Evolutionary conservation across 2,888 invertebrate genomes (phyloP).

Genomic region (Cataglyphis livida): DNA sequence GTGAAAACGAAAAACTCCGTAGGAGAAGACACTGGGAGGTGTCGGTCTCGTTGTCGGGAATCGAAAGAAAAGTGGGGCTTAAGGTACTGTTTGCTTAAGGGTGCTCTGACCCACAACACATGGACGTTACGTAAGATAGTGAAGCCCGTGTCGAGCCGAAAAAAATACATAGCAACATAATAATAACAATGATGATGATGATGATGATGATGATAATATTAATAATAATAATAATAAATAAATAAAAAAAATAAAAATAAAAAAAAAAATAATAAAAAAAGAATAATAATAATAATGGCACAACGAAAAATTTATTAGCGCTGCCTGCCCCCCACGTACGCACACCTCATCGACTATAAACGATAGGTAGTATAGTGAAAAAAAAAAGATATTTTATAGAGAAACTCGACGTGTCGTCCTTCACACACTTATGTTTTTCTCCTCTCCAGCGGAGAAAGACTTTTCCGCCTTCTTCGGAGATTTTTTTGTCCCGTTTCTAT

Average conservation of each 20-base stretch:
- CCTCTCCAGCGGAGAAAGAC: conserved; percentile 54
- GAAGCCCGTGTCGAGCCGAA: conserved; percentile 72
- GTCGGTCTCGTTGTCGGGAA: conserved; percentile 57
- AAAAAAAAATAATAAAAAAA: conserved; percentile 40
- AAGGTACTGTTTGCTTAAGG: conserved; percentile 72
- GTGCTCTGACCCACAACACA: conserved; percentile 86
- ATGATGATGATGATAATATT: conserved; percentile 43
- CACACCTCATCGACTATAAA: conserved; percentile 80
- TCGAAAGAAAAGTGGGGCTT: conserved; percentile 58
- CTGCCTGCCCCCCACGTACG: conserved; percentile 81
- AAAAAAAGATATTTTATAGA: conserved; percentile 63
- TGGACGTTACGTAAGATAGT: conserved; percentile 81
- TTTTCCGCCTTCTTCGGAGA: conserved; percentile 46
- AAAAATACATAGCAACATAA: conserved; percentile 49
- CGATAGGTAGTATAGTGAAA: conserved; percentile 59
- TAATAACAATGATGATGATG: conserved; percentile 19
- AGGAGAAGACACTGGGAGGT: conserved; percentile 55
- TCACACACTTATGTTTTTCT: conserved; percentile 65
- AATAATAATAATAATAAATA: conserved; percentile 31
- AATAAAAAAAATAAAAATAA: no score
- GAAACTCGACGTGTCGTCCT: conserved; percentile 75
- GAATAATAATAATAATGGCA: conserved; percentile 60
- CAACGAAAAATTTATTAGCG: conserved; percentile 53
- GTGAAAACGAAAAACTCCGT: conserved; percentile 68
- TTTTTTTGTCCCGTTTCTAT: conserved; percentile 30